Evolutionary conservation across 2,888 invertebrate genomes (phyloP).

Genomic region (Agrochola lychnidis): DNA sequence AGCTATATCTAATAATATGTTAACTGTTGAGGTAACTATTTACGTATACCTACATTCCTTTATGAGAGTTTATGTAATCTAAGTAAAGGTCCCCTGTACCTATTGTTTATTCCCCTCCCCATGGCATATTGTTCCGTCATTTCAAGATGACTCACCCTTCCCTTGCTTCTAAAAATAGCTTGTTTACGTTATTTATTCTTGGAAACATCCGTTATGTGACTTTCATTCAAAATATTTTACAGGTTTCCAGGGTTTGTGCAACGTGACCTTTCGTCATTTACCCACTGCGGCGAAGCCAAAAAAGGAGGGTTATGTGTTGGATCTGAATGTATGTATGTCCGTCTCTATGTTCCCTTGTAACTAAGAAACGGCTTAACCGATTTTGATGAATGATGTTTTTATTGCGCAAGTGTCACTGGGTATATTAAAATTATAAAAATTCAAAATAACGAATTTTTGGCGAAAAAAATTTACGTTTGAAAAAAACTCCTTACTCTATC

Average conservation of each 20-base stretch:
- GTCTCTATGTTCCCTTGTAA: too few relatives aligned
- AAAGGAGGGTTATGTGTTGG: too few relatives aligned
- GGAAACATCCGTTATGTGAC: background rate
- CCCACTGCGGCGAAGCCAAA: too few relatives aligned
- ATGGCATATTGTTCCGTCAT: constrained; percentile 22
- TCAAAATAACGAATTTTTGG: too few relatives aligned
- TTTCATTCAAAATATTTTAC: background rate
- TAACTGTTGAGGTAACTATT: background rate
- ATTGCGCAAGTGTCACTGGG: too few relatives aligned
- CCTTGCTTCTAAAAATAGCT: constrained; percentile 32
- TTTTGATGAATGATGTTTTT: too few relatives aligned
- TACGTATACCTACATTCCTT: background rate
- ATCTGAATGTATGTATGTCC: too few relatives aligned
- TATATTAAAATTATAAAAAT: too few relatives aligned
- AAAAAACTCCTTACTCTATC: too few relatives aligned
- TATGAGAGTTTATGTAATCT: background rate
- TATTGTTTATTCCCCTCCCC: constrained; percentile 8
- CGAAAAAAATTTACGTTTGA: too few relatives aligned
- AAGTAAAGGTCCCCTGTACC: constrained; percentile 12
- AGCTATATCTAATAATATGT: too few relatives aligned
- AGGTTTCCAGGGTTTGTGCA: background rate
- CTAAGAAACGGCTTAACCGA: too few relatives aligned
- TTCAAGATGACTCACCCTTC: constrained; percentile 24
- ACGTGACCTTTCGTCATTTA: background rate
- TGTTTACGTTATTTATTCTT: constrained; percentile 20